phyloP scores from a whole-genome alignment of 2,113 vertebrate species.

The Periophthalmodon schlosseri region DNA sequence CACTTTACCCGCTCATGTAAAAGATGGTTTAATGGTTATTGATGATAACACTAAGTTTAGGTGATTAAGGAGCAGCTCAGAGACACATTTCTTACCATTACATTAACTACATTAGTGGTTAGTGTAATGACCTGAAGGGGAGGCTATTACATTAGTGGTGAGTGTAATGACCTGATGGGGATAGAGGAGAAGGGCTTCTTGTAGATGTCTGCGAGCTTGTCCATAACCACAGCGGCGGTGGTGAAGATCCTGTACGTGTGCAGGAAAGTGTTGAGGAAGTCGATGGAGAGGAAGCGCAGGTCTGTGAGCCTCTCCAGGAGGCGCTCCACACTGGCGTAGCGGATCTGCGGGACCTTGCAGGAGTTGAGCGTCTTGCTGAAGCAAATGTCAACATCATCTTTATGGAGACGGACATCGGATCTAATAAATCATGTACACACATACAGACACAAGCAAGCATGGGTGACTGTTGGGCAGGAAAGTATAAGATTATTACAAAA shows the following conservation, averaged over 20 bases:
- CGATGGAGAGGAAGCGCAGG: constrained; percentile 96
- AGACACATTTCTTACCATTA: neutral
- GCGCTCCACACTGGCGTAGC: constrained; percentile 93
- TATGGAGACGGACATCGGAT: constrained; percentile 95
- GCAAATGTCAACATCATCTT: constrained; percentile 96
- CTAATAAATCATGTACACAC: constrained; percentile 73
- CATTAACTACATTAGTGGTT: neutral
- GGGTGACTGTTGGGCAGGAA: constrained; percentile 63
- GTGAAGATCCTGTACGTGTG: constrained; percentile 99
- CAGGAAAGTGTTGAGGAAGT: constrained; percentile 98
- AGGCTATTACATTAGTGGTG: constrained; percentile 47
- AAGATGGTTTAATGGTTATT: neutral
- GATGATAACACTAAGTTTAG: neutral
- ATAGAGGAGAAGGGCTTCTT: constrained; percentile 96
- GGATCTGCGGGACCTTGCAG: constrained; percentile 99
- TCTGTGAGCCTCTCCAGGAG: constrained; percentile 95
- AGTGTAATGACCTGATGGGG: constrained; percentile 84
- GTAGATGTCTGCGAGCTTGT: constrained; percentile 95
- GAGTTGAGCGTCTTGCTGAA: constrained; percentile 99
- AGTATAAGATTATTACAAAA: constrained; percentile 32
- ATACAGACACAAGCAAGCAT: constrained; percentile 61
- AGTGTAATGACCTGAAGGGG: constrained; percentile 84
- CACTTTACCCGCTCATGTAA: neutral
- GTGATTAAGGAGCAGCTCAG: neutral
- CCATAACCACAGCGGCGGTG: constrained; percentile 88